A percentile compares a stretch with the other conserved stretches of the same genome.
Conservation (phyloP, 2,888 invertebrate genomes). For the Tricholauxania praeusta region DNA sequence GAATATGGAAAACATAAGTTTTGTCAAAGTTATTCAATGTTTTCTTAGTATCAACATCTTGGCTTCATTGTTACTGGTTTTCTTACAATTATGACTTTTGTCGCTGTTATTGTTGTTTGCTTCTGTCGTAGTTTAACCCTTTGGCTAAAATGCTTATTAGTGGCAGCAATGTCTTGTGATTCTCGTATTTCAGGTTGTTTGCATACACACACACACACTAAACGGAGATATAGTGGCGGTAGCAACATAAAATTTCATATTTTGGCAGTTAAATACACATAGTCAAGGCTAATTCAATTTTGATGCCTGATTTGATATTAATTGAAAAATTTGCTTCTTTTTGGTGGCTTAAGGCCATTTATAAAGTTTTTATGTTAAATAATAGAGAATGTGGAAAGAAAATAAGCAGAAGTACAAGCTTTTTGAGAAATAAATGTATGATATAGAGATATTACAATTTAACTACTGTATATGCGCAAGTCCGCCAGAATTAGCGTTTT, state of each 20-base stretch:
- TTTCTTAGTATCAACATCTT: slow-evolving; percentile 10
- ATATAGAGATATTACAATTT: too few species aligned
- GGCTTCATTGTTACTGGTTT: slow-evolving; percentile 44
- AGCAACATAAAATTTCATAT: slow-evolving; percentile 27
- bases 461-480: too few species aligned
- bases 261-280: slow-evolving; percentile 1
- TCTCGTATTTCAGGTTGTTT: slow-evolving; percentile 27
- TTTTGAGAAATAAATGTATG: too few species aligned
- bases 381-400: too few species aligned
- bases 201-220: slow-evolving; percentile 5
- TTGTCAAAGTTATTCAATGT: slow-evolving; percentile 48
- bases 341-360: slow-evolving; percentile 1
- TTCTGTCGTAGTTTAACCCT: slow-evolving; percentile 47
- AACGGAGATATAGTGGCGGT: too few species aligned
- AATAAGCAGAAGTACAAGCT: too few species aligned
- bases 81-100: slow-evolving; percentile 62
- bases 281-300: slow-evolving; percentile 61
- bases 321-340: slow-evolving; percentile 55
- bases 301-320: slow-evolving; percentile 67
- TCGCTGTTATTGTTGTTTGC: slow-evolving; percentile 33
- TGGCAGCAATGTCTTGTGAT: slow-evolving; percentile 16
- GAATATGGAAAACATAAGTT: slow-evolving; percentile 38
- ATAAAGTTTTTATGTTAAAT: too few species aligned
- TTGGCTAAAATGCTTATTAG: slow-evolving; percentile 53
- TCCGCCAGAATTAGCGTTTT: too few species aligned